Evolutionary conservation across 2,113 vertebrate genomes (phyloP).

Genomic region (Nannobrachium achirus): DNA sequence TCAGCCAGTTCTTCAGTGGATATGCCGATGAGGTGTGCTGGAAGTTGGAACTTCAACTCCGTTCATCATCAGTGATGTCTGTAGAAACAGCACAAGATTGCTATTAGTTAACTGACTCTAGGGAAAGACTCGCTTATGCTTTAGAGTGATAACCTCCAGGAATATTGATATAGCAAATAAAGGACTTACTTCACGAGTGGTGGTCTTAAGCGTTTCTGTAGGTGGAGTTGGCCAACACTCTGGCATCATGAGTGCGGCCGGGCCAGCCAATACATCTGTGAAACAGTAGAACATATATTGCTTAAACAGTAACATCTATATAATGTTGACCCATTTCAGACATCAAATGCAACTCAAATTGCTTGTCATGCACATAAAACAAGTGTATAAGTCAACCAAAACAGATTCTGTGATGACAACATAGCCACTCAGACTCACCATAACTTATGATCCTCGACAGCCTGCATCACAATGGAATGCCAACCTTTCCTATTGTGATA

Average conservation of each 20-base stretch:
- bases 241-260: conserved; percentile 36
- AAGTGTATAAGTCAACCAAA: too few species aligned
- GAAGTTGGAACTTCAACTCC: conserved; percentile 48
- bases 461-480: too few species aligned
- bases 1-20: conserved; percentile 58
- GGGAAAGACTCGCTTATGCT: too few species aligned
- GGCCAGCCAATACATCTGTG: conserved; percentile 56
- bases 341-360: not conserved
- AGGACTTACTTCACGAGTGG: conserved; percentile 53
- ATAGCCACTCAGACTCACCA: too few species aligned
- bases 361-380: not conserved
- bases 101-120: too few species aligned
- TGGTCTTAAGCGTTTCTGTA: conserved; percentile 46
- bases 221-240: conserved; percentile 46
- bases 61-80: conserved; percentile 35
- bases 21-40: conserved; percentile 56
- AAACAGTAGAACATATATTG: conserved; percentile 18
- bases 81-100: not conserved
- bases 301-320: too few species aligned
- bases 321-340: too few species aligned
- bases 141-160: too few species aligned
- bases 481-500: too few species aligned
- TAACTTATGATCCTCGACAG: too few species aligned
- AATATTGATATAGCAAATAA: too few species aligned
- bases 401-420: too few species aligned